A percentile compares a stretch with the other conserved stretches of the same genome.
Conservation (phyloP, 2,113 vertebrate species). For the Merops nubicus region DNA sequence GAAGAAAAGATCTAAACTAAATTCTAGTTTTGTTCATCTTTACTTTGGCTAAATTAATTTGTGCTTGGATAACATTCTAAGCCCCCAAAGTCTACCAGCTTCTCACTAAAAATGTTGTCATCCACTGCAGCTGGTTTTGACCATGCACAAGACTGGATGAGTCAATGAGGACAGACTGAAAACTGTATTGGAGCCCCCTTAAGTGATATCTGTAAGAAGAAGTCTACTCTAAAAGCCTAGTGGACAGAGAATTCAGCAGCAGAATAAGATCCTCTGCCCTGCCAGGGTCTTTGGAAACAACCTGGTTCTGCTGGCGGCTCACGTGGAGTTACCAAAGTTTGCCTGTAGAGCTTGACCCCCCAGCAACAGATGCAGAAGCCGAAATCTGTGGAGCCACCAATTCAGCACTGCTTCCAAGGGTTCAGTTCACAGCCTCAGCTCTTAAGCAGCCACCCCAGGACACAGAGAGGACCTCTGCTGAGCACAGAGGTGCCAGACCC, state of each 20-base stretch:
- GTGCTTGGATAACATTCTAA: not conserved
- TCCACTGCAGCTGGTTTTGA: not conserved
- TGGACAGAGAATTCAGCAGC: not conserved
- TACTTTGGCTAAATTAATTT: not conserved
- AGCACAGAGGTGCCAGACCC: not conserved
- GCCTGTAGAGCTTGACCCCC: not conserved
- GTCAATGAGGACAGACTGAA: not conserved
- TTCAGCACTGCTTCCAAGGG: not conserved
- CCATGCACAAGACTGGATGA: not conserved
- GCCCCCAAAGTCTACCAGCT: not conserved
- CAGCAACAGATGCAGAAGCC: not conserved
- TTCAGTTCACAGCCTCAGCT: not conserved
- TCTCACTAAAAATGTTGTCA: not conserved
- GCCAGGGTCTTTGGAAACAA: not conserved
- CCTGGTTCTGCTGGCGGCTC: not conserved
- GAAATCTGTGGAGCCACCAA: not conserved
- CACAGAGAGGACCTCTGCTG: not conserved
- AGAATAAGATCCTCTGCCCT: not conserved
- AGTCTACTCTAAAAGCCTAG: not conserved
- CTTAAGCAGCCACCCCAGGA: not conserved
- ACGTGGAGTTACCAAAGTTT: not conserved
- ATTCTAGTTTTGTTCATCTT: not conserved
- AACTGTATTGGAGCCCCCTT: not conserved
- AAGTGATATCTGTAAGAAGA: not conserved
- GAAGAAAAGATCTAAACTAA: not conserved